Base-by-base conservation (phyloP, 2,888 invertebrate species). In the Mimachlamys varia region DNA sequence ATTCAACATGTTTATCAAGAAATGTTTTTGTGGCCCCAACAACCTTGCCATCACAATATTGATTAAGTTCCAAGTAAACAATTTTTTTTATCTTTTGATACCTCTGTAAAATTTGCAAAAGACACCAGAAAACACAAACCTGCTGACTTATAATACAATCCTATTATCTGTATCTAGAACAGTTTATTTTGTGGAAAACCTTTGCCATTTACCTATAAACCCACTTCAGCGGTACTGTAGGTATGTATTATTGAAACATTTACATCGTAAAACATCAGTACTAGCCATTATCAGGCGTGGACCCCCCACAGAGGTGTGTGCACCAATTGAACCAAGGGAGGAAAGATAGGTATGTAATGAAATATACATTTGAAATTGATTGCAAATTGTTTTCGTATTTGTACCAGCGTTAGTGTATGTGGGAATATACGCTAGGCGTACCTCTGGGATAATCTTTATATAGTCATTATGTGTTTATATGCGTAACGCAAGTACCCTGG, bases 301-400 rank as follows among this genome's bases (percentile, higher is more conserved):
- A 76, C 76, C 76, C 76, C 76, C 76, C 27, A 27, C 13, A 76
- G 76, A 76, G 76, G 4, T 33, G 27, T 33, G 76, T 76, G 76
- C 33, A 76, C 76, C 17, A 10, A 33, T 1, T 76, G 27, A 76
- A 76, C 76, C 33, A 27, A 22, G 7, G 27, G 13, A 76, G 76
- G 33, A 33, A 33, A 76, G 76, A 76, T 76, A 13, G 76, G 76
- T 76, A 76, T 76, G 76, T 76, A 76, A 76, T 76, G 33, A 27
- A 76, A 33, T 76, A 76, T 76, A 27, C 76, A 76, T 76, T 76
- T 76, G 76, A 76, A 33, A 76, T 76, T 76, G 76, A 76, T 76
- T 76, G 33, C 76, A 76, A 76, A 76, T 76, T 76, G 76, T 76
- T 76, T 76, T 76, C 76, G 62, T 76, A 76, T 76, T 76, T 76